These are phyloP conservation scores for Troides oblongomaculatus DNA, from an alignment of 2,888 invertebrate species.

Conservation along the genomic window DNA sequence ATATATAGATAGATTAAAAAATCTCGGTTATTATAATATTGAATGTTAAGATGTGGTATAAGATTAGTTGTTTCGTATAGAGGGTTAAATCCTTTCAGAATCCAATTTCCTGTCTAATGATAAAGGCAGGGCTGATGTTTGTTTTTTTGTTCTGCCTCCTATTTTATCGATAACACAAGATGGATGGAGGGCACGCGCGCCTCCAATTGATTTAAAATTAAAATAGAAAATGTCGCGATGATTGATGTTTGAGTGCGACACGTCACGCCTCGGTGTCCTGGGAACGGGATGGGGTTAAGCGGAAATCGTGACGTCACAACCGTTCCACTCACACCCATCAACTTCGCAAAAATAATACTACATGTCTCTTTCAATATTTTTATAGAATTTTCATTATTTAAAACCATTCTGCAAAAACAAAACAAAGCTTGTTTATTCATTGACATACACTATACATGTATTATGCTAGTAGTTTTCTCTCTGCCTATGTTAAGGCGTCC, in stretches of 20 bases:
- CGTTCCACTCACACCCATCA: constrained; percentile 31
- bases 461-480: too few species aligned
- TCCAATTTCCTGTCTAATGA: constrained; percentile 32
- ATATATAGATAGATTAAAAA: too few species aligned
- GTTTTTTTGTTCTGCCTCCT: constrained; percentile 31
- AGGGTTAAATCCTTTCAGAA: constrained; percentile 9
- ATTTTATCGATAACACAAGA: constrained; percentile 64
- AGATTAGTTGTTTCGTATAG: background rate
- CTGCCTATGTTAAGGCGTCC: too few species aligned
- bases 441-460: too few species aligned
- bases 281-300: constrained; percentile 62
- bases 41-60: background rate
- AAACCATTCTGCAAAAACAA: too few species aligned
- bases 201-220: constrained; percentile 77
- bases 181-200: constrained; percentile 71
- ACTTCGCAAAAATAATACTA: background rate
- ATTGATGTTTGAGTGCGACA: constrained; percentile 57
- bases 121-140: constrained; percentile 10
- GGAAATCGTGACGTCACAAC: constrained; percentile 50
- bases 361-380: constrained; percentile 2
- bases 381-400: background rate
- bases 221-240: constrained; percentile 54
- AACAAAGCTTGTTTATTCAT: too few species aligned
- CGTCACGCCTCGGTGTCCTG: constrained; percentile 64
- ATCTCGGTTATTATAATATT: background rate